Conservation (phyloP, 1,140 invertebrate species). For the Neuroterus valhalla region DNA sequence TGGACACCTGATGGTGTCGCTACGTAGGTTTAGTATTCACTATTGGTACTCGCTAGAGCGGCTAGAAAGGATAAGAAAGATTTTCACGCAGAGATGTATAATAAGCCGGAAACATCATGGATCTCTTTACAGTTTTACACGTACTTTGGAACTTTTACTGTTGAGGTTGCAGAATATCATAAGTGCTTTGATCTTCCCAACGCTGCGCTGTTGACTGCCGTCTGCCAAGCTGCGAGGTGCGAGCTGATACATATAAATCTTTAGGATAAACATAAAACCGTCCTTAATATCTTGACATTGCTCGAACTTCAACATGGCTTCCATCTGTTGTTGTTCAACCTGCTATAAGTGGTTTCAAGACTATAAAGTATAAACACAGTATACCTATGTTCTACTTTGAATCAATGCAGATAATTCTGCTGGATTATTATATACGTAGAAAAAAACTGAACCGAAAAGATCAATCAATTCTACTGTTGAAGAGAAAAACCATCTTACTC, state of each 20-base stretch:
- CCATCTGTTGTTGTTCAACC: not conserved
- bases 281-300: constrained; percentile 1
- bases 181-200: not conserved
- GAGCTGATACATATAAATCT: not conserved
- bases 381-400: not conserved
- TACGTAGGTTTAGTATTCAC: constrained; percentile 63
- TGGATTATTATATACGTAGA: too few species aligned
- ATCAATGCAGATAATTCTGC: not conserved
- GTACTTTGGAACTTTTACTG: not conserved
- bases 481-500: too few species aligned
- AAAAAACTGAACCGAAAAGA: too few species aligned
- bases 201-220: too few species aligned
- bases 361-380: not conserved
- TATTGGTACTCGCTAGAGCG: too few species aligned
- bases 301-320: not conserved
- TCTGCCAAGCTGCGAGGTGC: not conserved
- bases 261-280: not conserved
- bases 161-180: not conserved
- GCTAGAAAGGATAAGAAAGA: too few species aligned
- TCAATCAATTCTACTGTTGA: too few species aligned
- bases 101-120: not conserved
- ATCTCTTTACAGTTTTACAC: not conserved
- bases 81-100: not conserved
- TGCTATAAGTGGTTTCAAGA: not conserved
- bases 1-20: constrained; percentile 46